Evolutionary conservation across 2,888 invertebrate genomes (phyloP), one percentile per base, ranked within the genome.

Genomic region (Drosophila paramelanica): DNA sequence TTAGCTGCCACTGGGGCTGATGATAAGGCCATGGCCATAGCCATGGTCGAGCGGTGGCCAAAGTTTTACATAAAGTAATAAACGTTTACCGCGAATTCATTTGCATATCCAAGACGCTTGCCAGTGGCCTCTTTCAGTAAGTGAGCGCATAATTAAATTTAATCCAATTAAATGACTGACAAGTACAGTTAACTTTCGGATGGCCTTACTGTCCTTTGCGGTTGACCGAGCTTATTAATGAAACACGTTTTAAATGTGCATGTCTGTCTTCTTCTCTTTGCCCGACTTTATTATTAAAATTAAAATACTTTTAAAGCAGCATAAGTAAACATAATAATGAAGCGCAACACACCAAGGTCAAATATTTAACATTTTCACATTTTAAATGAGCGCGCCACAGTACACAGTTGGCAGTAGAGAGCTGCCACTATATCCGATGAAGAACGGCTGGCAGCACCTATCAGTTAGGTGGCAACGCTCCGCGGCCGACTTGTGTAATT

Each of bases 111-210:
- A 56, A 67, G 69, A 38, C 51, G 31, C 43, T 17, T 14, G 38
- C 45, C 61, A 36, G 20, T 46, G 45, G 66, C 50, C 67, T 52
- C 67, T 65, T 77, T 77, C 41, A 52, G 65, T 50, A 53, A 77
- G 67, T 79, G 75, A 65, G 50, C 59, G 73, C 66, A 67, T 84
- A 82, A 84, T 88, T 88, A 82, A 83, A 78, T 73, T 73, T 56
- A 67, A 78, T 73, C 83, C 86, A 84, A 77, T 88, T 82, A 73
- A 82, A 77, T 68, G 71, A 73, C 75, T 67, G 73, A 67, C 67
- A 75, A 74, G 70, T 59, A 62, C 53, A 53, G 50, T 50, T 43
- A 67, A 60, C 72, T 70, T 67, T 47, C 50, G 65, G 36, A 20
- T 25, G 25, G 33, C 42, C n/a, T 20, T 38, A 41, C 6, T 57